These are phyloP conservation scores for Cerceris ruficornis DNA, from an alignment of 2,888 invertebrate genomes.

Conservation along the genomic window DNA sequence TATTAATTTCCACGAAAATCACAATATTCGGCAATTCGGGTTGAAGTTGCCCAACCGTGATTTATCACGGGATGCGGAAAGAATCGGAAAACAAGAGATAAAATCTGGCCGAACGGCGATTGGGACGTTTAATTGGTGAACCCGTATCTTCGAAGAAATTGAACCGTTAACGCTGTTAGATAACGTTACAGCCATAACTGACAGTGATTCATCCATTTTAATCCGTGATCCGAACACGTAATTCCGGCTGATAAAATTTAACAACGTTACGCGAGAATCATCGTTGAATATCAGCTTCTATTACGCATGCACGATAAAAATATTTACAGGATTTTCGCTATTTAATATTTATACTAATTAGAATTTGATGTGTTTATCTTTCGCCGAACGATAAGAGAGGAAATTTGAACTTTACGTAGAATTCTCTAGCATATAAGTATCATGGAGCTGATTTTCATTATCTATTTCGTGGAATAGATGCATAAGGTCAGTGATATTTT, in stretches of 20 bases:
- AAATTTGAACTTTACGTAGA: no score
- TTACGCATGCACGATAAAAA: conserved; percentile 19
- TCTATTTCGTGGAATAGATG: no score
- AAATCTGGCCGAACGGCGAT: not conserved
- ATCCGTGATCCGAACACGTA: conserved; percentile 51
- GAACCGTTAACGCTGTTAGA: conserved; percentile 32
- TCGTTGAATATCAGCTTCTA: conserved; percentile 9
- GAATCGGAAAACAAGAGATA: not conserved
- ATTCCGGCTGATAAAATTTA: conserved; percentile 53
- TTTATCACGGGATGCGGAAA: not conserved
- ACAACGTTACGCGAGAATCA: conserved; percentile 35
- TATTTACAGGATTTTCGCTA: not conserved
- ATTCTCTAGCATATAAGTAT: no score
- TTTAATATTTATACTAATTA: no score
- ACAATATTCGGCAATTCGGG: no score
- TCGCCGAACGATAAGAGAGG: no score
- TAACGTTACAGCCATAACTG: conserved; percentile 41
- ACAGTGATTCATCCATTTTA: conserved; percentile 58
- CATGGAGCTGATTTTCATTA: no score
- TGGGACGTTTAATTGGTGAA: conserved; percentile 8
- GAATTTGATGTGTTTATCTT: no score
- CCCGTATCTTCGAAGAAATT: conserved; percentile 34
- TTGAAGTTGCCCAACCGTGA: not conserved
- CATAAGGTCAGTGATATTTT: no score
- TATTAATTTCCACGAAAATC: not conserved